These are phyloP conservation scores for Acipenser ruthenus DNA, from an alignment of 2,797 vertebrate species.

Conservation along the genomic window DNA sequence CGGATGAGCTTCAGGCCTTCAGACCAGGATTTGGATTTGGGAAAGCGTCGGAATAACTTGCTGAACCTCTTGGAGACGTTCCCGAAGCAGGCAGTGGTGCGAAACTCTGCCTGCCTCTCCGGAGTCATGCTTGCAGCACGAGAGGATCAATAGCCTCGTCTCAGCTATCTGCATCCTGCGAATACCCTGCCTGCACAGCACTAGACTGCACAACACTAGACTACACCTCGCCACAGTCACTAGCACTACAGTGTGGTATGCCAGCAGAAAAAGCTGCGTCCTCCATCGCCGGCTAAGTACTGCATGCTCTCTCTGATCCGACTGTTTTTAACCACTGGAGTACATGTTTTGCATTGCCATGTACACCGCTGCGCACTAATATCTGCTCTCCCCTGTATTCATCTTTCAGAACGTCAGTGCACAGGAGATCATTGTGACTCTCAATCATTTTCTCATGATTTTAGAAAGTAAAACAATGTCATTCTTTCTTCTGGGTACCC, in stretches of 20 bases:
- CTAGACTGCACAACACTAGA: neutral
- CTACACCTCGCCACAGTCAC: constrained; percentile 11
- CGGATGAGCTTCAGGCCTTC: constrained; percentile 30
- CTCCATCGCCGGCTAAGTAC: constrained; percentile 12
- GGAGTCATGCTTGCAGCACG: constrained; percentile 33
- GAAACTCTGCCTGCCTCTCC: constrained; percentile 21
- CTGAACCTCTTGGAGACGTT: constrained; percentile 42
- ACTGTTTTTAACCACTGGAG: constrained; percentile 43
- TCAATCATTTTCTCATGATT: no score
- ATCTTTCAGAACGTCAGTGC: no score
- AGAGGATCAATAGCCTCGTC: constrained; percentile 12
- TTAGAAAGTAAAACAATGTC: no score
- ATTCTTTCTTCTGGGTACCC: no score
- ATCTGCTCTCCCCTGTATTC: constrained; percentile 13
- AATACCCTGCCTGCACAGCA: neutral
- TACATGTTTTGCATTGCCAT: constrained; percentile 50
- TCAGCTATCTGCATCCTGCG: neutral
- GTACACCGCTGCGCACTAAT: constrained; percentile 44
- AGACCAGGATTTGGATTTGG: constrained; percentile 34
- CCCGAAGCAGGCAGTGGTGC: constrained; percentile 44
- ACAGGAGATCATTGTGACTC: no score
- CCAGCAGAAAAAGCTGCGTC: neutral
- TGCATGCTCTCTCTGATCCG: constrained; percentile 5
- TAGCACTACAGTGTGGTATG: neutral
- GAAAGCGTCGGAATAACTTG: constrained; percentile 49